Percentiles rank a stretch among this genome's conserved stretches.
Conservation (phyloP, 2,888 invertebrate species). For the Acronicta aceris region DNA sequence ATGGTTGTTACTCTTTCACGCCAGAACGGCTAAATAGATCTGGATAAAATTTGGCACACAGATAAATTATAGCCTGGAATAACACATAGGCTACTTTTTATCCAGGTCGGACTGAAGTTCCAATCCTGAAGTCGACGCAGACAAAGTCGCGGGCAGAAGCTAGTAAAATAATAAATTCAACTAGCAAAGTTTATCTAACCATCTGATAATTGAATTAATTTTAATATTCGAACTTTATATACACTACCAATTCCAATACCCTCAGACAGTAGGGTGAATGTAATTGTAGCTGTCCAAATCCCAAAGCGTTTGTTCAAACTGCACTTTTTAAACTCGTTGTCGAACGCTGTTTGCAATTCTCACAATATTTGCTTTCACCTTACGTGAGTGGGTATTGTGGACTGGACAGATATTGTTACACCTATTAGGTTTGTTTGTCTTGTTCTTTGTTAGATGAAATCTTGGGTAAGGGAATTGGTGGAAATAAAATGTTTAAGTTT, state of each 20-base stretch:
- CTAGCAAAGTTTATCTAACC: background rate
- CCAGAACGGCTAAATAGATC: too few species aligned
- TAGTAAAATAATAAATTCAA: background rate
- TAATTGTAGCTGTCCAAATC: conserved; percentile 44
- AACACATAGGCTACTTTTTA: too few species aligned
- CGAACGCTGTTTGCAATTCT: conserved; percentile 47
- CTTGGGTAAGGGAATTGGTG: conserved; percentile 28
- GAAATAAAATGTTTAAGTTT: conserved; percentile 48
- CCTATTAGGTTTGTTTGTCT: conserved; percentile 55
- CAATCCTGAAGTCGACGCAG: too few species aligned
- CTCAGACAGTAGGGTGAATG: conserved; percentile 38
- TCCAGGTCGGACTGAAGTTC: too few species aligned
- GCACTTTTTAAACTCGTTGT: conserved; percentile 57
- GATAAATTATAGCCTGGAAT: too few species aligned
- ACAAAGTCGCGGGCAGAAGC: too few species aligned
- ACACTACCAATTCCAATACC: conserved; percentile 4
- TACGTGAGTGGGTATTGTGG: conserved; percentile 57
- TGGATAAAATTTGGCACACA: too few species aligned
- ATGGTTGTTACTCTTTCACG: too few species aligned
- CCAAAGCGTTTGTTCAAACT: conserved; percentile 46
- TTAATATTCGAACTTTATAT: conserved; percentile 7
- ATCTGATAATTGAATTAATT: conserved; percentile 15
- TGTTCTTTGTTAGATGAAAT: conserved; percentile 49
- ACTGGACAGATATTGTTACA: conserved; percentile 61
- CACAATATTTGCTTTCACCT: conserved; percentile 60